These are phyloP conservation scores for Diarsia dahlii DNA, from an alignment of 2,888 invertebrate species.

Conservation along the genomic window DNA sequence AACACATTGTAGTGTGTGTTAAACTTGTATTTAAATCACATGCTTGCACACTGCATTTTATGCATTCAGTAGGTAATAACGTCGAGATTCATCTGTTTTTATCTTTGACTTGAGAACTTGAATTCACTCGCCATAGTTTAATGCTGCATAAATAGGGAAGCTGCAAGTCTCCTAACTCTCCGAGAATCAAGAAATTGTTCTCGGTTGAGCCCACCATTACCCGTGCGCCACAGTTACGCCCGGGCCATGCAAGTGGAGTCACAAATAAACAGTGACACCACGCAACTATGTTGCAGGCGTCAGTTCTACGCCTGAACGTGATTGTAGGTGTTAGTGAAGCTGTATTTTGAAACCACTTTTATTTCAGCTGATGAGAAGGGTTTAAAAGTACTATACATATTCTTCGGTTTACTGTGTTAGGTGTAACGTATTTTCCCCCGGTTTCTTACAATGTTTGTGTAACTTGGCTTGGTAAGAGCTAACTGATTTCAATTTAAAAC, in stretches of 20 bases:
- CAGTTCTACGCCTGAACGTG: constrained; percentile 1
- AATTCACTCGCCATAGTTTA: not conserved
- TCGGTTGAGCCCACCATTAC: constrained; percentile 10
- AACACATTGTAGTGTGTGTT: not conserved
- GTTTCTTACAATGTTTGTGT: too few species aligned
- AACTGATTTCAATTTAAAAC: too few species aligned
- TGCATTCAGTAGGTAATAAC: not conserved
- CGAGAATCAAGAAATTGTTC: not conserved
- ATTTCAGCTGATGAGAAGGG: not conserved
- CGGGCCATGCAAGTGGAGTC: constrained; percentile 41
- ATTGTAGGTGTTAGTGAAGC: not conserved
- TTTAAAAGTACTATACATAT: not conserved
- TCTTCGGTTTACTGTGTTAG: not conserved
- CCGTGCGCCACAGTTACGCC: constrained; percentile 1
- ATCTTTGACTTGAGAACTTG: not conserved
- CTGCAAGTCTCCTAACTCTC: not conserved
- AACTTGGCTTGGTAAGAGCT: too few species aligned
- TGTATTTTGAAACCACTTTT: not conserved
- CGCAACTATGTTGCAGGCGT: constrained; percentile 3
- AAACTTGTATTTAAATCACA: not conserved
- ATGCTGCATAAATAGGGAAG: not conserved
- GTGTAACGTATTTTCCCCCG: too few species aligned
- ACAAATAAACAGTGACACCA: constrained; percentile 36
- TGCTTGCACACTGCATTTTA: not conserved
- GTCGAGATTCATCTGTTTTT: not conserved